Evolutionary conservation across 2,797 vertebrate species (phyloP), one percentile per base, ranked within the genome.

Genomic region (Psittacula echo): DNA sequence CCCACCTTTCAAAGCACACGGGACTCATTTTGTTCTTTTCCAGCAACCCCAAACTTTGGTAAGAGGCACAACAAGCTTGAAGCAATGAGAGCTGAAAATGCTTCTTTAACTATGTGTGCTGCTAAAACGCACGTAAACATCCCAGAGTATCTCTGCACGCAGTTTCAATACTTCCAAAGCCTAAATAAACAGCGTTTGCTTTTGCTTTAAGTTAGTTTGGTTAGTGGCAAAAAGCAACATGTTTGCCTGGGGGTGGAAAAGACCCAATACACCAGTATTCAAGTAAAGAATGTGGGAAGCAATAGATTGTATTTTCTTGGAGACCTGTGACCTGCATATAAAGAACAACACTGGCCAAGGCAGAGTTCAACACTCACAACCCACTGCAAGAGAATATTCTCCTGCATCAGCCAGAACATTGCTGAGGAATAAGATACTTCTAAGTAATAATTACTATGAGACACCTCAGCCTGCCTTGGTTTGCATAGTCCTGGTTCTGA

Each of bases 201-300:
- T 85, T 93, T 89, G 94, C 92, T 95, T 96, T 76, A 90, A 88
- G 94, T 95, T 97, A 96, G 96, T 96, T 85, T 66, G 90, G 96
- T 97, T 97, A 97, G 96, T 97, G 91, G 95, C 94, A 95, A 96
- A 95, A 97, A 97, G 96, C 96, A 93, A 91, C 22, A 5, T 15
- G 62, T 66, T 87, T 81, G 26, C 34, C 76, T 17, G 30, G 48
- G 37, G 66, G 8, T 7, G 44, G 30, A 30, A 24, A 47, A 19
- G 37, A 39, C 10, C 20, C 61, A 78, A 48, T 42, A 54, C 78
- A 74, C 10, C 21, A 20, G 50, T 30, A 65, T 32, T 71, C 16
- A 5, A 67, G n/a, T 51, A 16, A 75, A 76, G 45, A 34, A 45
- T 3, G 30, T 8, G 32, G 58, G 74, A 77, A 96, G 76, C 81